Evolutionary conservation across 2,888 invertebrate genomes (phyloP), one percentile per base, ranked within the genome.

Genomic region (Bellardia bayeri): DNA sequence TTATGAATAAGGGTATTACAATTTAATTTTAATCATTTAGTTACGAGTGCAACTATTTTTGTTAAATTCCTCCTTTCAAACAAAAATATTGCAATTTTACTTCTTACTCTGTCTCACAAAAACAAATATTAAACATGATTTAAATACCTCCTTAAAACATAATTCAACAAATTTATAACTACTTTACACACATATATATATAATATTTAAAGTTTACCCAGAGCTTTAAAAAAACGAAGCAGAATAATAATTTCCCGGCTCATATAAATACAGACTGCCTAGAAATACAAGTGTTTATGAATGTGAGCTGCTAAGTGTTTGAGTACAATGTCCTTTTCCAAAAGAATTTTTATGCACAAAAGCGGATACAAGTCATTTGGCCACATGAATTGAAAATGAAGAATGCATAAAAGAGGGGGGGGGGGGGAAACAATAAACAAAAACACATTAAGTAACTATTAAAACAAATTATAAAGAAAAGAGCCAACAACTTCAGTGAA

Each of bases 391-490:
- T 63, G 71, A 61, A 64, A 81, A 64, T 81, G 30, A 33, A 64
- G 16, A 64, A 69, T 54, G 16, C 14, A 45, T 11, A 11, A 11
- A 45, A 0, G 45, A 45, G 9, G 3, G 9, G 9, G 9, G 9
- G 0, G 3, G 6, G 33, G 4, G 64, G 58, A 54, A 81, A 66
- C 30, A 74, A 64, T 82, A 74, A 82, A 82, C 81, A 64, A 82
- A 82, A 82, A 45, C 42, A 54, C 81, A 82, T 82, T 74, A 72
- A 82, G 74, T 75, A 76, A 76, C 76, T 83, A 54, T 83, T 76
- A 63, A 76, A 45, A 72, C 2, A 14, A 42, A 66, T 14, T n/a
- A 14, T 23, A 37, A 49, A 11, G 5, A 66, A 42, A 42, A 66
- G 3, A 51, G 14, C 5, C 13, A 56, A 40, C 61, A 82, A 74